These are phyloP conservation scores for Parnassius mnemosyne DNA, from an alignment of 2,888 invertebrate genomes.

Conservation along the genomic window DNA sequence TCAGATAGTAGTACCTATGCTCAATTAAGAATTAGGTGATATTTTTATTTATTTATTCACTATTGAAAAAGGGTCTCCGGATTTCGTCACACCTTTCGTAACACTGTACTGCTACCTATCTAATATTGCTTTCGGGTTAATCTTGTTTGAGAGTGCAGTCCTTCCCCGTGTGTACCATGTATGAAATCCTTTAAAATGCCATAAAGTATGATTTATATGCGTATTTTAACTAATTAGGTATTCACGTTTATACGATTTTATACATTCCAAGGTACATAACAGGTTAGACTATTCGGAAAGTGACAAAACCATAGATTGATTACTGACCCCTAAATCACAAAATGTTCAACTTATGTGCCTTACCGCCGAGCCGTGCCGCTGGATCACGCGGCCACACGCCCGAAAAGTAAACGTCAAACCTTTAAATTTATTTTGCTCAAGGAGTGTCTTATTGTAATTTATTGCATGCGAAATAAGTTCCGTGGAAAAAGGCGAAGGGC, in stretches of 20 bases:
- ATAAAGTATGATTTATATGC: not conserved
- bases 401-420: slow-evolving; percentile 48
- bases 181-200: no score
- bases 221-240: not conserved
- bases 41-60: no score
- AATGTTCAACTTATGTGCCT: not conserved
- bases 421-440: slow-evolving; percentile 49
- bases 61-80: no score
- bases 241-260: not conserved
- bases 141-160: no score
- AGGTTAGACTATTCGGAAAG: slow-evolving; percentile 11
- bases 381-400: slow-evolving; percentile 29
- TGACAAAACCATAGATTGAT: slow-evolving; percentile 17
- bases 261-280: not conserved
- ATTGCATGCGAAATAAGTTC: slow-evolving; percentile 54
- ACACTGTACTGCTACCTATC: no score
- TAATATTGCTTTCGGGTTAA: no score
- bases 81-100: no score
- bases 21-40: no score
- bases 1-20: no score
- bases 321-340: slow-evolving; percentile 10
- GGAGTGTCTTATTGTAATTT: slow-evolving; percentile 51
- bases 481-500: slow-evolving; percentile 43
- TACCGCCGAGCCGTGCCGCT: slow-evolving; percentile 2
- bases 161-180: no score